Evolutionary conservation across 2,113 vertebrate genomes (phyloP), one percentile per base, ranked within the genome.

Genomic region (Hassar affinis): DNA sequence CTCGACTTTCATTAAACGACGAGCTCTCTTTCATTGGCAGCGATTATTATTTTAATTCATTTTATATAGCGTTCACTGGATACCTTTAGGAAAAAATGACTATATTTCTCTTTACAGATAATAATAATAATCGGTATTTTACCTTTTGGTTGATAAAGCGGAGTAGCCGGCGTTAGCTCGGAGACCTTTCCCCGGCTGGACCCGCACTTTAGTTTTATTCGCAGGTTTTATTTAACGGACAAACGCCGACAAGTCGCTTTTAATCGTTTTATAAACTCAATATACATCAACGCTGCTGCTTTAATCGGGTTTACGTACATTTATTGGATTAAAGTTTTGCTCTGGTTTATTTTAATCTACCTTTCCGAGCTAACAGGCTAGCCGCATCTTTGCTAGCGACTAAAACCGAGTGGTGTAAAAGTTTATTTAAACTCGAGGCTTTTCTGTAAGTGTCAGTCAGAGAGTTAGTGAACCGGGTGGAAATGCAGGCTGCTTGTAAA

Each of bases 321-420:
- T 77, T 3, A 35, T 6, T 0, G 2, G 30, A 0, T 56, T 22
- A 14, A 54, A 49, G 15, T 56, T 77, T 54, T 2, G 3, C 47
- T 6, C 47, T n/a, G 45, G 2, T 62, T 52, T n/a, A 4, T 79
- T 79, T 59, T 57, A 78, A 35, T 61, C 51, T 27, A 3, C 51
- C 14, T 78, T 56, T 35, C 27, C 25, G 66, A 62, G 83, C 76
- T 84, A 84, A 79, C 52, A 18, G 14, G 66, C 35, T 84, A 84
- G 30, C 81, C 12, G 57, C 66, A 51, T 72, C 30, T 25, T 5
- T 1, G 54, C 66, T 61, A 52, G 20, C 27, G 11, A 52, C 27
- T 11, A 4, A 15, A 68, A 49, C 25, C 49, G 61, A 68, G 62
- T 62, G 52, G 11, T 12, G 0, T 68, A 42, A 10, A 54, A 59